A percentile compares a stretch with the other conserved stretches of the same genome.
phyloP scores from a whole-genome alignment of 2,113 vertebrate genomes.

The Genyomyrus donnyi region DNA sequence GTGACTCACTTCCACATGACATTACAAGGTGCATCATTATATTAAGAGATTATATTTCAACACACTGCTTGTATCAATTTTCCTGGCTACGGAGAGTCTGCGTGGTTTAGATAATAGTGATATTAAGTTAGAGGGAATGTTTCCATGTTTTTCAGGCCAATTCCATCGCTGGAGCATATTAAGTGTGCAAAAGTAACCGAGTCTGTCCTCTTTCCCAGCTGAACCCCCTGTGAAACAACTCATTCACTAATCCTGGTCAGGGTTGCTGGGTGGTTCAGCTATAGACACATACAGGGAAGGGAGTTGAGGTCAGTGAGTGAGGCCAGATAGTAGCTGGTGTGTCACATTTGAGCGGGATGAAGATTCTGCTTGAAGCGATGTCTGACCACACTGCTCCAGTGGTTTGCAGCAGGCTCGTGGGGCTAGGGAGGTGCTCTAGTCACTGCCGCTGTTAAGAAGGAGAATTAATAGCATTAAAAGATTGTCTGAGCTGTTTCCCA shows the following conservation, averaged over 20 bases:
- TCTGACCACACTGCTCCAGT: neutral
- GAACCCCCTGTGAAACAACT: neutral
- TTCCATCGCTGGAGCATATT: neutral
- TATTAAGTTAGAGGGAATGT: neutral
- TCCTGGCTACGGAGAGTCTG: neutral
- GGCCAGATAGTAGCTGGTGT: neutral
- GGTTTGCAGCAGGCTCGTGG: neutral
- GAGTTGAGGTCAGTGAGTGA: neutral
- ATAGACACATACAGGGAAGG: neutral
- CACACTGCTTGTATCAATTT: neutral
- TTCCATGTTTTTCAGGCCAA: neutral
- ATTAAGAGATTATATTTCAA: neutral
- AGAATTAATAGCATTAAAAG: constrained; percentile 14
- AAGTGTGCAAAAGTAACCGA: neutral
- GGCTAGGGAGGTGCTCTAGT: neutral
- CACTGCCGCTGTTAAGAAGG: neutral
- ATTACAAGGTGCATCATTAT: neutral
- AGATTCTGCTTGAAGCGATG: neutral
- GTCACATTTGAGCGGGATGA: neutral
- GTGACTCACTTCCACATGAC: neutral
- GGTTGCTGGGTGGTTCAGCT: neutral
- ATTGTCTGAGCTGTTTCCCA: neutral
- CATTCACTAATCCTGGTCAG: neutral
- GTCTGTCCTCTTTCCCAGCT: neutral
- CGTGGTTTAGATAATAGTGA: neutral